Evolutionary conservation across 2,888 invertebrate species (phyloP), one percentile per base, ranked within the genome.

Genomic region (Harpalus rubripes): DNA sequence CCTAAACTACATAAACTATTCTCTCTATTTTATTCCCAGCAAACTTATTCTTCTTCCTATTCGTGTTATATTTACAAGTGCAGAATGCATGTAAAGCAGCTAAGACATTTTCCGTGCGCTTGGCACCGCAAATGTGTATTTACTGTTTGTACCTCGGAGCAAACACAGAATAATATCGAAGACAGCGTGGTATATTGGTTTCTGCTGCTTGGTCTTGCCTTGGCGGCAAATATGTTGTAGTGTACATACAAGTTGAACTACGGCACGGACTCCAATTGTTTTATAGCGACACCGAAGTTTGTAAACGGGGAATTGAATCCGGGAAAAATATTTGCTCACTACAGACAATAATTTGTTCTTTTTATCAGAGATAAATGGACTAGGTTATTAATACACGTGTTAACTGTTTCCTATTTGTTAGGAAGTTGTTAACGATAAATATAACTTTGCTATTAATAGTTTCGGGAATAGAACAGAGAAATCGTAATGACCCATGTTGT

Each of bases 141-240:
- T 63, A 63, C 63, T 52, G 63, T 18, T 18, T 63, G 2, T 22
- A 63, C 63, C 10, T 59, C 7, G 12, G 12, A 18, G 63, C 22
- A 26, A 63, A 63, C 63, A 63, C 18, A 12, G 26, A 63, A 22
- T 18, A 63, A 26, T 26, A 63, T 63, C 26, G 26, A 63, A 63
- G 63, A 63, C 18, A 10, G 26, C 63, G 63, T 63, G 26, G 63
- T 63, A 63, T 63, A 63, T 63, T 63, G 63, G 63, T 63, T 63
- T 22, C 26, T 22, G 59, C 16, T 4, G 59, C 12, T 8, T 52
- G 1, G 3, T 22, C 22, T 3, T 22, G 22, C 22, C 22, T 22
- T 52, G 44, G 10, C 12, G 44, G 18, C 18, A 63, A 26, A 63
- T 26, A 63, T 63, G 63, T 63, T 22, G 22, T 18, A 10, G 22